These are phyloP conservation scores for Rhinella marina DNA, from an alignment of 2,797 vertebrate species.

Conservation along the genomic window DNA sequence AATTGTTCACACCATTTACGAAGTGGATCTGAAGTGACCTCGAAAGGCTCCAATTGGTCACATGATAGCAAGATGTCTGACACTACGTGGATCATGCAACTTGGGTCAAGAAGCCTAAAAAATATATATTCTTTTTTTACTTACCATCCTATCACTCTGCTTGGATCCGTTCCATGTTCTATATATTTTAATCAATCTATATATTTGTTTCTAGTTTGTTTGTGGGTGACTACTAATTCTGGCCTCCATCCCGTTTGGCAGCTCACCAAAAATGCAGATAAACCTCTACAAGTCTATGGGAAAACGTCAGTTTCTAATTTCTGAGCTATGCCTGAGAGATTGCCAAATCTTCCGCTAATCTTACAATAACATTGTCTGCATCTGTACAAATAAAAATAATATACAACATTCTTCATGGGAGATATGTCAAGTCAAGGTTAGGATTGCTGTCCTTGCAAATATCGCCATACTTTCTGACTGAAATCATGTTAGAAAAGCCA, in stretches of 20 bases:
- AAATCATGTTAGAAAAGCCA: not conserved
- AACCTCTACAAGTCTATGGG: conserved; percentile 28
- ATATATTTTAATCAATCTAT: not conserved
- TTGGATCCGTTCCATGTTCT: not conserved
- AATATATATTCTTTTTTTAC: not conserved
- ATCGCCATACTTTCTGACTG: not conserved
- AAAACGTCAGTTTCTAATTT: conserved; percentile 35
- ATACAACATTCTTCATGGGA: conserved; percentile 23
- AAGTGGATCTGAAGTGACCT: no score
- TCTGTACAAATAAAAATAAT: conserved; percentile 34
- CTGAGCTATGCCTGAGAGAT: conserved; percentile 16
- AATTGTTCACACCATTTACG: no score
- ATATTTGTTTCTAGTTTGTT: not conserved
- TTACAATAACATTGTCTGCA: conserved; percentile 28
- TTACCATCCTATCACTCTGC: not conserved
- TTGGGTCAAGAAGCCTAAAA: not conserved
- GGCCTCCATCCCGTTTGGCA: not conserved
- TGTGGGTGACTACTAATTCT: not conserved
- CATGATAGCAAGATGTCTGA: no score
- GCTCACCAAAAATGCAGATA: not conserved
- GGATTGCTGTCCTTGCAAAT: not conserved
- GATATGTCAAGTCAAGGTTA: conserved; percentile 2
- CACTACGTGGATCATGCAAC: not conserved
- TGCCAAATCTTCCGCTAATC: conserved; percentile 33
- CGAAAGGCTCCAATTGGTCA: no score